Percentiles rank a stretch among this genome's conserved stretches.
phyloP scores from a whole-genome alignment of 1,140 invertebrate species.

The Dicyema japonicum region DNA sequence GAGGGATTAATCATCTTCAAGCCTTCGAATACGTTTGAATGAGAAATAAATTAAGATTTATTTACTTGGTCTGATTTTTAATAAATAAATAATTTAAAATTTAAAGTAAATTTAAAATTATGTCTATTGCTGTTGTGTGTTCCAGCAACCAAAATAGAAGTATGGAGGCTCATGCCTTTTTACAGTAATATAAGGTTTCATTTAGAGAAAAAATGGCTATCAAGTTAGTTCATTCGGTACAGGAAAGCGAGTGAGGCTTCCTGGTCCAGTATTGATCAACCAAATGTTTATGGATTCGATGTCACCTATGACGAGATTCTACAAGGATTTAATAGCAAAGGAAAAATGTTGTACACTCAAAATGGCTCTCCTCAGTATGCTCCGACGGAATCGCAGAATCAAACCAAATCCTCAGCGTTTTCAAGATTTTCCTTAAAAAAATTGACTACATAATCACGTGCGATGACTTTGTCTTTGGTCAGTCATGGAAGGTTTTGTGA shows the following conservation, averaged over 20 bases:
- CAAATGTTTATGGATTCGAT: conserved; percentile 91
- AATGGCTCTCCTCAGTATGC: conserved; percentile 89
- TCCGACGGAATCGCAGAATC: conserved; percentile 76
- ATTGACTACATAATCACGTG: conserved; percentile 88
- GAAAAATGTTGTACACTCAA: conserved; percentile 81
- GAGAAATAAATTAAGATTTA: too few species aligned
- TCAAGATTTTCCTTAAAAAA: conserved; percentile 45
- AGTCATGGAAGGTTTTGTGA: conserved; percentile 39
- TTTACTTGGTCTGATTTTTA: too few species aligned
- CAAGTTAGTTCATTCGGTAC: conserved; percentile 79
- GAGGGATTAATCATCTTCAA: too few species aligned
- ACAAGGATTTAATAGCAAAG: conserved; percentile 43
- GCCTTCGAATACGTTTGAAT: too few species aligned
- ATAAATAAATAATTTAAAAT: too few species aligned
- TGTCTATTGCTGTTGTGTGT: conserved; percentile 79
- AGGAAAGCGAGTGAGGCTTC: conserved; percentile 63
- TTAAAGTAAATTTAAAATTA: too few species aligned
- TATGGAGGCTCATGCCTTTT: conserved; percentile 89
- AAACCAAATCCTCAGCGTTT: conserved; percentile 73
- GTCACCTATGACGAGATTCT: conserved; percentile 76
- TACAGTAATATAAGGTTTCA: conserved; percentile 28
- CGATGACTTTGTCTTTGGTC: conserved; percentile 92
- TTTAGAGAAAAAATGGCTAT: conserved; percentile 60
- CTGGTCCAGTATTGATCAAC: conserved; percentile 62
- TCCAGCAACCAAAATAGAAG: conserved; percentile 96